phyloP scores from a whole-genome alignment of 2,113 vertebrate species.

The Zosterops lateralis region DNA sequence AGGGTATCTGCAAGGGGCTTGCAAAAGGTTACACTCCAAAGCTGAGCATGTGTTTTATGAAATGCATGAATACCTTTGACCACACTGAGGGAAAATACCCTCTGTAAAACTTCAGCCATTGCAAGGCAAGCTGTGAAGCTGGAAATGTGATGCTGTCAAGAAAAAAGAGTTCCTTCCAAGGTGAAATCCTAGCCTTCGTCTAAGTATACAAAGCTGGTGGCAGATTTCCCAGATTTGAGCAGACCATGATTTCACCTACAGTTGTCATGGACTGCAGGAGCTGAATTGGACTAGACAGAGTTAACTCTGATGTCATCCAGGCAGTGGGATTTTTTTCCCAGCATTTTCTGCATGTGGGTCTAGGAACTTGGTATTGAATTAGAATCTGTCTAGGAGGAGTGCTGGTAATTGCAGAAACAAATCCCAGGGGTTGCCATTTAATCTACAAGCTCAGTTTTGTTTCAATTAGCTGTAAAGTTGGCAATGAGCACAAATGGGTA shows the following conservation, averaged over 20 bases:
- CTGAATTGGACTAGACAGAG: slow-evolving; percentile 15
- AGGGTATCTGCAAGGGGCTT: background rate
- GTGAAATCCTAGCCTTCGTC: slow-evolving; percentile 39
- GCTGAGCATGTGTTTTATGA: background rate
- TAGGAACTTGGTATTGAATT: slow-evolving; percentile 42
- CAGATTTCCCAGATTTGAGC: slow-evolving; percentile 34
- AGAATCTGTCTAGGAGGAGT: slow-evolving; percentile 34
- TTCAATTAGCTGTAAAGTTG: slow-evolving; percentile 60
- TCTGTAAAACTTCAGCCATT: background rate
- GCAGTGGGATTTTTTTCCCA: slow-evolving; percentile 31
- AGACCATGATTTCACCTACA: background rate
- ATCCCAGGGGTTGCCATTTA: slow-evolving; percentile 54
- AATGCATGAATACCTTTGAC: slow-evolving; percentile 6
- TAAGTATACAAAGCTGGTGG: slow-evolving; percentile 9
- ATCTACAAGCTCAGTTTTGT: slow-evolving; percentile 57
- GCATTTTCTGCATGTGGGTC: slow-evolving; percentile 15
- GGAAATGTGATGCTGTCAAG: slow-evolving; percentile 17
- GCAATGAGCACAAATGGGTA: slow-evolving; percentile 40
- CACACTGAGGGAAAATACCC: background rate
- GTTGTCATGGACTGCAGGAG: background rate
- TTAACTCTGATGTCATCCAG: slow-evolving; percentile 49
- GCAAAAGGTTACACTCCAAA: slow-evolving; percentile 1
- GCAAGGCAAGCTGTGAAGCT: background rate
- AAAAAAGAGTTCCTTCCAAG: slow-evolving; percentile 1
- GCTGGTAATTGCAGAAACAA: slow-evolving; percentile 50